Percentiles rank a stretch among this genome's conserved stretches.
phyloP scores from a whole-genome alignment of 2,888 invertebrate genomes.

The Andrena chrysosceles region DNA sequence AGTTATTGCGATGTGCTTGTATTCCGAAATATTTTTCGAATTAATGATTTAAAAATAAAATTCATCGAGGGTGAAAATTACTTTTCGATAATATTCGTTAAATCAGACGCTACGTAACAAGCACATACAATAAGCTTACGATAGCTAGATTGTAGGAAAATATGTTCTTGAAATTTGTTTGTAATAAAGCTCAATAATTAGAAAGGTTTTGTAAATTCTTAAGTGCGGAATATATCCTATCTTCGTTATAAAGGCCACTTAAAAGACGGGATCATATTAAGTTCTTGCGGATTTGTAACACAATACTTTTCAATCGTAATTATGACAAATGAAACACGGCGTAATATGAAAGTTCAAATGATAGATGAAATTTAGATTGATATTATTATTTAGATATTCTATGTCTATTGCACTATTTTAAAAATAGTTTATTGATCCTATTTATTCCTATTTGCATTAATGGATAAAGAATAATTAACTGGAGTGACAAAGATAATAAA shows the following conservation, averaged over 20 bases:
- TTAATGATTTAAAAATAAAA: conserved; percentile 4
- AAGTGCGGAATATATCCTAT: conserved; percentile 63
- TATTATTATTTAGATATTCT: not conserved
- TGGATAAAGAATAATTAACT: conserved; percentile 27
- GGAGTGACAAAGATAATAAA: conserved; percentile 17
- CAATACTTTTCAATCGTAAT: conserved; percentile 6
- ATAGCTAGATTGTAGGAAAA: conserved; percentile 68
- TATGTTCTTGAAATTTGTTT: conserved; percentile 62
- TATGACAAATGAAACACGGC: conserved; percentile 12
- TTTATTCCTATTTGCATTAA: not conserved
- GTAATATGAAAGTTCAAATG: conserved; percentile 10
- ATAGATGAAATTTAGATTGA: not conserved
- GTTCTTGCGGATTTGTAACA: conserved; percentile 52
- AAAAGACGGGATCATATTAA: conserved; percentile 67
- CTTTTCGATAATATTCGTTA: conserved; percentile 8
- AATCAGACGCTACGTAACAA: conserved; percentile 49
- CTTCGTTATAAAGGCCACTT: conserved; percentile 68
- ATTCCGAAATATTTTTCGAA: conserved; percentile 36
- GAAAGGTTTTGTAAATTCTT: conserved; percentile 56
- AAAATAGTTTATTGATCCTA: conserved; percentile 6
- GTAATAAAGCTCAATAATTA: conserved; percentile 61
- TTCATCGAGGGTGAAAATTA: conserved; percentile 14
- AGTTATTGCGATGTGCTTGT: conserved; percentile 65
- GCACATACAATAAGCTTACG: conserved; percentile 67
- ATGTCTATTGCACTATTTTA: not conserved